Evolutionary conservation across 2,113 vertebrate species (phyloP).

Genomic region (Erinaceus europaeus): DNA sequence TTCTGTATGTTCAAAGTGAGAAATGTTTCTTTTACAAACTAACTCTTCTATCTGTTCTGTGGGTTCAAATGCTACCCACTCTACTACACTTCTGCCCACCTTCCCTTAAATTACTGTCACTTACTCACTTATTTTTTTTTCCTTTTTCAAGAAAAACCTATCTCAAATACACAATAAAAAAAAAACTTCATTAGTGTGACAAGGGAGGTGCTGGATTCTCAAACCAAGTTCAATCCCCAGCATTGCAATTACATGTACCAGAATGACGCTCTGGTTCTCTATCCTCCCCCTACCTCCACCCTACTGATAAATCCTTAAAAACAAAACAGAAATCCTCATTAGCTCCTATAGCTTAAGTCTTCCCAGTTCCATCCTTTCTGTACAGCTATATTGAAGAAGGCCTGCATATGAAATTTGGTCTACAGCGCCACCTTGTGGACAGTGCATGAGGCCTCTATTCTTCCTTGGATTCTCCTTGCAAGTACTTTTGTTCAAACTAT

Average conservation of each 20-base stretch:
- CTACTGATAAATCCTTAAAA: no score
- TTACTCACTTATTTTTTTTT: not conserved
- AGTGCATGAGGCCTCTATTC: not conserved
- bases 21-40: conserved; percentile 3
- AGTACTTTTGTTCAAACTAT: no score
- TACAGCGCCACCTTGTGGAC: not conserved
- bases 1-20: not conserved
- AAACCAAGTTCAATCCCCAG: no score
- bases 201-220: no score
- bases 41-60: not conserved
- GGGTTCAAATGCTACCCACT: not conserved
- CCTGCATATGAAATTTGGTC: not conserved
- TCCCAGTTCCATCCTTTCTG: not conserved
- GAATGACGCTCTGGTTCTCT: no score
- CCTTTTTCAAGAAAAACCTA: conserved; percentile 2
- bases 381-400: not conserved
- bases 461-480: no score
- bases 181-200: no score
- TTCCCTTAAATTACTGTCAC: not conserved
- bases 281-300: no score
- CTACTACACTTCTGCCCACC: not conserved
- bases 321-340: no score
- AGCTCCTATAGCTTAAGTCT: no score
- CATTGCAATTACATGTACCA: no score
- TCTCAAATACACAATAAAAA: not conserved